These are phyloP conservation scores for Anableps anableps DNA, from an alignment of 2,797 vertebrate species.

Conservation along the genomic window DNA sequence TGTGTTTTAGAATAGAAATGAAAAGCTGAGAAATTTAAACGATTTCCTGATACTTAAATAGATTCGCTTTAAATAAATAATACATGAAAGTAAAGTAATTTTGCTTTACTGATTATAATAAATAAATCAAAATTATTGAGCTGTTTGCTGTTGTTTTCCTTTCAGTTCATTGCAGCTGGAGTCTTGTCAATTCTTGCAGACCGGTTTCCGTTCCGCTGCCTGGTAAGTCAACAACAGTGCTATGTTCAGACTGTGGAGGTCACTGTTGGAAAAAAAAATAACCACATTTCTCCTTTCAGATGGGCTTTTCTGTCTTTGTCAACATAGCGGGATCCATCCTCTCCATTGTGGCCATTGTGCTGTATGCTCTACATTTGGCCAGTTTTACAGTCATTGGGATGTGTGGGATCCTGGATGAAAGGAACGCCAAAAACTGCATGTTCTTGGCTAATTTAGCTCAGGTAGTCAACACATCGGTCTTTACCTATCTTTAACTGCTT, in stretches of 20 bases:
- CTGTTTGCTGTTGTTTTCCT: neutral
- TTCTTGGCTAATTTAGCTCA: constrained; percentile 8
- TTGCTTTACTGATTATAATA: neutral
- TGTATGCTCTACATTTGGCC: constrained; percentile 37
- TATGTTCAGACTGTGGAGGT: neutral
- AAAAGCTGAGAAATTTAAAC: too few species aligned
- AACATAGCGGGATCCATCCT: constrained; percentile 27
- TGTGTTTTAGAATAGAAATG: too few species aligned
- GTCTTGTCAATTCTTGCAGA: constrained; percentile 12
- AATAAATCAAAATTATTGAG: neutral
- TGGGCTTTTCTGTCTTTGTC: constrained; percentile 24
- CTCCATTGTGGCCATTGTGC: constrained; percentile 26
- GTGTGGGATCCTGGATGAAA: neutral
- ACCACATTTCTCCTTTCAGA: constrained; percentile 22
- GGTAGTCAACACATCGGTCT: constrained; percentile 23
- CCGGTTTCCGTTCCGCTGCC: neutral
- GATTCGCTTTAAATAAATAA: neutral
- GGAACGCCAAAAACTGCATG: neutral
- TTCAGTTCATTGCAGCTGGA: constrained; percentile 49
- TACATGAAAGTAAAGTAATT: neutral
- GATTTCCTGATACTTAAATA: too few species aligned
- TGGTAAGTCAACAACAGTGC: constrained; percentile 32
- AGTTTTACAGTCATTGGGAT: neutral
- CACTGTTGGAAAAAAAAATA: neutral
- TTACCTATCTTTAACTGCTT: neutral